These are phyloP conservation scores for Eublepharis macularius DNA, from an alignment of 2,113 vertebrate genomes.

Conservation along the genomic window DNA sequence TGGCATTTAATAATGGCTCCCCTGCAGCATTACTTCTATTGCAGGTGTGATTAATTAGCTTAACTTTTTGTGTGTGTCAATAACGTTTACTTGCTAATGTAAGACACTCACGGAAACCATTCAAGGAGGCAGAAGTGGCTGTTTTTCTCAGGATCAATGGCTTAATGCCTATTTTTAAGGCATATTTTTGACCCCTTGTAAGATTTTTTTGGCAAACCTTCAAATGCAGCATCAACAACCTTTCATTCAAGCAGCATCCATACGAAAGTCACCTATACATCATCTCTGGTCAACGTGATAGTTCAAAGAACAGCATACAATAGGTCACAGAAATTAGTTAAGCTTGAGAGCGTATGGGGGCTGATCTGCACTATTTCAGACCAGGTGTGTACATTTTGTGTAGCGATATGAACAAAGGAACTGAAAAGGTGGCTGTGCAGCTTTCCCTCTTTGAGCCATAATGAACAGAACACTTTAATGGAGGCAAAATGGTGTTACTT, in stretches of 20 bases:
- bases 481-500: no score
- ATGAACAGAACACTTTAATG: slow-evolving; percentile 32
- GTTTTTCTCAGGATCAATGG: not conserved
- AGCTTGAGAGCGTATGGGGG: rapidly evolving
- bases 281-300: not conserved
- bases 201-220: not conserved
- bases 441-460: slow-evolving; percentile 32
- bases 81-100: slow-evolving; percentile 24
- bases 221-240: not conserved
- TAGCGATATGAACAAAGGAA: slow-evolving; percentile 12
- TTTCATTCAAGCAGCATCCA: not conserved
- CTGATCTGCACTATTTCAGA: not conserved
- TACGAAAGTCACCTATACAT: not conserved
- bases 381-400: not conserved
- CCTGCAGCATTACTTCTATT: slow-evolving; percentile 43
- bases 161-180: not conserved
- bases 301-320: not conserved
- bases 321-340: slow-evolving; percentile 8
- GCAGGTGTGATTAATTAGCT: slow-evolving; percentile 55
- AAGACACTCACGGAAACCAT: rapidly evolving
- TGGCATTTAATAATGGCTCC: slow-evolving; percentile 70
- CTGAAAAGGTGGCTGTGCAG: not conserved
- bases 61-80: slow-evolving; percentile 21
- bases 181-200: not conserved
- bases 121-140: slow-evolving; percentile 16